These are phyloP conservation scores for Cyanistes caeruleus DNA, from an alignment of 2,113 vertebrate genomes.

Conservation along the genomic window DNA sequence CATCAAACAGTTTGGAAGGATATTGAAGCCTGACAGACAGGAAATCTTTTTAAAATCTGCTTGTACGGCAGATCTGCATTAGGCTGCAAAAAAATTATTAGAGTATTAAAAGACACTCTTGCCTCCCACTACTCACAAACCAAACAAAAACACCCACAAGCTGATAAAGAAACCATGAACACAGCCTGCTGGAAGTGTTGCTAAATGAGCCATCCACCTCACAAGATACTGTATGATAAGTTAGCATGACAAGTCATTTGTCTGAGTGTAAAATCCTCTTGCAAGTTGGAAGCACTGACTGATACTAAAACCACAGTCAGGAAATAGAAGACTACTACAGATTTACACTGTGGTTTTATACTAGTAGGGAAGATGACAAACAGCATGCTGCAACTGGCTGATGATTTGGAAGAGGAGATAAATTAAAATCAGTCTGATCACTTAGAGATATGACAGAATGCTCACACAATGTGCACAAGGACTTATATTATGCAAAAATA, in stretches of 20 bases:
- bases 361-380: neutral
- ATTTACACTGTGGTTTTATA: neutral
- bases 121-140: neutral
- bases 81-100: neutral
- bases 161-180: neutral
- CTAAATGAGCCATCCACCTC: neutral
- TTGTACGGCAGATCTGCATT: neutral
- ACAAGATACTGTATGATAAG: neutral
- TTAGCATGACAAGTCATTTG: neutral
- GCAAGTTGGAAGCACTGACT: neutral
- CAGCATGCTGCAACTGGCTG: neutral
- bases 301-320: neutral
- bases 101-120: neutral
- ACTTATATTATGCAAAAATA: neutral
- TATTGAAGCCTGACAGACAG: slow-evolving; percentile 16
- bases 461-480: neutral
- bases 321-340: neutral
- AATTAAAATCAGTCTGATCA: neutral
- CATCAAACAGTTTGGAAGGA: neutral
- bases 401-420: neutral
- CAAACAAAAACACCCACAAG: neutral
- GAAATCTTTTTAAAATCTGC: neutral
- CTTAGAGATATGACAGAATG: neutral
- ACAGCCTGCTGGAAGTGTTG: neutral
- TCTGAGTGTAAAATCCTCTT: neutral